phyloP scores from a whole-genome alignment of 2,113 vertebrate genomes.

The Eublepharis macularius region DNA sequence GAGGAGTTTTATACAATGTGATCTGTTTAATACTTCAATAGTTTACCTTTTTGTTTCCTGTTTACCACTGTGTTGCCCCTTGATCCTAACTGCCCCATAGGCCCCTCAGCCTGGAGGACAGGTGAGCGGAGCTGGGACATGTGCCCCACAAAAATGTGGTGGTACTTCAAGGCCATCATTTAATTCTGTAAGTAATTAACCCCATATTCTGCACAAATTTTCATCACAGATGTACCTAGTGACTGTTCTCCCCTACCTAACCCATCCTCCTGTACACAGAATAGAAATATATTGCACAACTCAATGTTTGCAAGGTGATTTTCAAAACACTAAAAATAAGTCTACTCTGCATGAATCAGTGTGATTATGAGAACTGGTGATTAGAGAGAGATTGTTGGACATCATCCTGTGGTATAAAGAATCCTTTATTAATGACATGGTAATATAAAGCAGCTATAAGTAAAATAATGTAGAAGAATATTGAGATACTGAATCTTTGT shows the following conservation, averaged over 20 bases:
- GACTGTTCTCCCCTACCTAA: constrained; percentile 29
- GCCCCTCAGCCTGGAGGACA: constrained; percentile 76
- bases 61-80: constrained; percentile 63
- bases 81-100: constrained; percentile 63
- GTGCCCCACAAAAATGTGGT: constrained; percentile 79
- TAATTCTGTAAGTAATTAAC: constrained; percentile 84
- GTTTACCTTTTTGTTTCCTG: constrained; percentile 67
- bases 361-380: constrained; percentile 10
- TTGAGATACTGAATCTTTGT: neutral
- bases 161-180: constrained; percentile 76
- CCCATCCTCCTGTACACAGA: constrained; percentile 43
- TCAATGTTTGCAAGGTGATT: constrained; percentile 4
- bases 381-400: constrained; percentile 14
- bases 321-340: constrained; percentile 1
- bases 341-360: neutral
- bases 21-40: constrained; percentile 68
- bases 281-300: constrained; percentile 14
- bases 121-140: constrained; percentile 74
- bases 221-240: constrained; percentile 44
- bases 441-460: neutral
- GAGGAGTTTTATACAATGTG: constrained; percentile 39
- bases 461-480: neutral
- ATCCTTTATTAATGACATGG: neutral
- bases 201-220: constrained; percentile 43
- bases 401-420: neutral